Percentiles rank a stretch among this genome's conserved stretches.
These are phyloP conservation scores for Gymnopithys bicolor DNA, from an alignment of 2,797 vertebrate species.

Conservation along the genomic window DNA sequence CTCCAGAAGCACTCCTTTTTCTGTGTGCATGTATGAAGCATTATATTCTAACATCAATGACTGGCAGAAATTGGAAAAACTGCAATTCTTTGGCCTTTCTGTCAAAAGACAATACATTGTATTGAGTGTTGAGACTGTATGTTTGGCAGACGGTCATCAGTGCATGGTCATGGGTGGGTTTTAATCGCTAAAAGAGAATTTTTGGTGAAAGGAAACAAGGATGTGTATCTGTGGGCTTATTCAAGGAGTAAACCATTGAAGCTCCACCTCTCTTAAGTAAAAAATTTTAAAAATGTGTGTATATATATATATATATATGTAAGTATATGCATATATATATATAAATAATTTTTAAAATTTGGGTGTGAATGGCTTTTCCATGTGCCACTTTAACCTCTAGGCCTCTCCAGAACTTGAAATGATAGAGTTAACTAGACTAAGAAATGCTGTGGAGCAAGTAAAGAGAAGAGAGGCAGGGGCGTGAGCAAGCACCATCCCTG, in stretches of 20 bases:
- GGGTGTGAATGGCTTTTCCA: accelerated
- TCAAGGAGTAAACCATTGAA: neutral
- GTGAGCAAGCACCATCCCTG: neutral
- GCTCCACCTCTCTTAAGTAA: neutral
- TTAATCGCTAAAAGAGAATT: neutral
- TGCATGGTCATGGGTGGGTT: neutral
- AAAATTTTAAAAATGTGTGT: neutral
- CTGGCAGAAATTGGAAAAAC: neutral
- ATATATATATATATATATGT: too few relatives aligned
- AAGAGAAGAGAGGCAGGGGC: neutral
- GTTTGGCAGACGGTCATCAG: neutral
- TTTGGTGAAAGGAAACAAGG: neutral
- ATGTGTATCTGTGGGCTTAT: neutral
- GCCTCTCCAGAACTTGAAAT: neutral
- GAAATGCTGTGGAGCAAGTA: neutral
- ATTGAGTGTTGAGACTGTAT: accelerated
- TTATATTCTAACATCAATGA: neutral
- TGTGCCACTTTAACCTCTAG: neutral
- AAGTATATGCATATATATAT: too few relatives aligned
- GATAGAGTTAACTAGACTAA: neutral
- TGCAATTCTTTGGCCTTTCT: neutral
- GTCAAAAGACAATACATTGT: neutral
- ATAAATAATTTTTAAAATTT: neutral
- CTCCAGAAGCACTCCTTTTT: neutral
- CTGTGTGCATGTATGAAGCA: neutral